A percentile compares a stretch with the other conserved stretches of the same genome.
These are phyloP conservation scores for Bellardia bayeri DNA, from an alignment of 2,888 invertebrate genomes.

Conservation along the genomic window DNA sequence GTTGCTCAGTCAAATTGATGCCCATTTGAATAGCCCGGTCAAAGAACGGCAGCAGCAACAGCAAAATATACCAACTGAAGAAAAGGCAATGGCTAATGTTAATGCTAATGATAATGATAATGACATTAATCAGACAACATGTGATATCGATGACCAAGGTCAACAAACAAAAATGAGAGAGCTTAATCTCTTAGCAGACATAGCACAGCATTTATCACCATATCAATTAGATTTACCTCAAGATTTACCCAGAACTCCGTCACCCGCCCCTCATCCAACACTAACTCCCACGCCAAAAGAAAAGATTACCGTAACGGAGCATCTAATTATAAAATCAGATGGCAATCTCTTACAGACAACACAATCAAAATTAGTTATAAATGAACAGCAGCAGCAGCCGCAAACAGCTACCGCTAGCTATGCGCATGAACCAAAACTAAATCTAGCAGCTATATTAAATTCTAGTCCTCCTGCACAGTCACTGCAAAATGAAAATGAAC, in stretches of 20 bases:
- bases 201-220: slow-evolving; percentile 65
- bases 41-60: neutral
- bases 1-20: slow-evolving; percentile 58
- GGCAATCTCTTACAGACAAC: slow-evolving; percentile 44
- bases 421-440: slow-evolving; percentile 55
- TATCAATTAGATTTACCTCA: slow-evolving; percentile 58
- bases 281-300: slow-evolving; percentile 17
- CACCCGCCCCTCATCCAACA: neutral
- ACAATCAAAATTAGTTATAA: slow-evolving; percentile 26
- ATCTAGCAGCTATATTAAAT: slow-evolving; percentile 31
- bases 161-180: slow-evolving; percentile 56
- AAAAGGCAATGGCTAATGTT: neutral
- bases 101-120: neutral
- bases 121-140: slow-evolving; percentile 25
- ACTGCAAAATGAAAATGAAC: slow-evolving; percentile 17
- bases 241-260: slow-evolving; percentile 15
- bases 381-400: slow-evolving; percentile 10
- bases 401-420: neutral
- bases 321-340: slow-evolving; percentile 53
- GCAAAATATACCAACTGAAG: neutral
- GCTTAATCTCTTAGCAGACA: slow-evolving; percentile 61
- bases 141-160: slow-evolving; percentile 37
- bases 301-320: slow-evolving; percentile 57
- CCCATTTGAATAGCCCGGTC: slow-evolving; percentile 40
- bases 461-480: slow-evolving; percentile 46